phyloP scores from a whole-genome alignment of 2,113 vertebrate species.

The Sclerurus mexicanus region DNA sequence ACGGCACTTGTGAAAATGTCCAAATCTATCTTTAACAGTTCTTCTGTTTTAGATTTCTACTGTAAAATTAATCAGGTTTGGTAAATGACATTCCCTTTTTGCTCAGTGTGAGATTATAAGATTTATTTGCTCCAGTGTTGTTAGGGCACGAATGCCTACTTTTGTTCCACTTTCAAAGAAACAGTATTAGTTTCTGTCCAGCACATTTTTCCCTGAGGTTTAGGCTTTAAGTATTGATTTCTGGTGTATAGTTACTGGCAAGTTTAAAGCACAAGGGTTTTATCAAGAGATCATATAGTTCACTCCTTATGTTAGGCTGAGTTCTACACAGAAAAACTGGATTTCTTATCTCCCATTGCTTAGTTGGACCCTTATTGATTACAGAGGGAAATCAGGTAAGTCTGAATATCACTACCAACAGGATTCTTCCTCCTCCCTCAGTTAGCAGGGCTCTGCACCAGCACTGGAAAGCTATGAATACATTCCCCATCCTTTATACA shows the following conservation, averaged over 20 bases:
- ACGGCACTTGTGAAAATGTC: background rate
- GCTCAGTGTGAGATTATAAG: background rate
- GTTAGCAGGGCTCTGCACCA: background rate
- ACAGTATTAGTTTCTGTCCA: background rate
- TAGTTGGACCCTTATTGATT: background rate
- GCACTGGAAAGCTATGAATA: background rate
- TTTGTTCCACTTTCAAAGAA: background rate
- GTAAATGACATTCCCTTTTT: background rate
- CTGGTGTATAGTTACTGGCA: background rate
- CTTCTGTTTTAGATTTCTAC: background rate
- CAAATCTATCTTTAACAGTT: background rate
- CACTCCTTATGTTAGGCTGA: background rate
- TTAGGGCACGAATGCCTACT: background rate
- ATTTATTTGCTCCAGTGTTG: background rate
- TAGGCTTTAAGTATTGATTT: background rate
- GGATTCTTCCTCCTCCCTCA: background rate
- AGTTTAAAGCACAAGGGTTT: background rate
- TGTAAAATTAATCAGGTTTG: background rate
- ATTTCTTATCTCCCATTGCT: background rate
- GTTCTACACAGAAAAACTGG: background rate
- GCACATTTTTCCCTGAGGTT: background rate
- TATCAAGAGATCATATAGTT: background rate
- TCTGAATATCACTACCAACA: background rate
- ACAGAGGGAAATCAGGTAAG: background rate
- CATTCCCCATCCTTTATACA: background rate